A percentile compares a stretch with the other conserved stretches of the same genome.
phyloP scores from a whole-genome alignment of 1,140 invertebrate genomes.

The Ceratina australensis region DNA sequence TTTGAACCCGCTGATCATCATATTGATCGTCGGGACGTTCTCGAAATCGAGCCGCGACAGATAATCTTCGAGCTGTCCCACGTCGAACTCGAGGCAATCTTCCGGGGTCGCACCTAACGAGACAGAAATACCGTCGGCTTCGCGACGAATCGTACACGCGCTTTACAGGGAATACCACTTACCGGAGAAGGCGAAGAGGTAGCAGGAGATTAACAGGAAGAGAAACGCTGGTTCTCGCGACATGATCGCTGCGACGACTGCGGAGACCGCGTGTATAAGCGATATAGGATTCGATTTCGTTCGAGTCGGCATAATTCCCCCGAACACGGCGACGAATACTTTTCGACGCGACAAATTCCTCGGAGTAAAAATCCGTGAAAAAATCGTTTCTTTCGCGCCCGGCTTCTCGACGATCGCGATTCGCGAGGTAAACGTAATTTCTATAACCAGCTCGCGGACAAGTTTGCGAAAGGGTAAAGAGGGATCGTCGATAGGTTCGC shows the following conservation, averaged over 20 bases:
- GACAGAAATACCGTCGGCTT: not conserved
- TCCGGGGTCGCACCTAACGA: slow-evolving; percentile 13
- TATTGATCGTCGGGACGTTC: slow-evolving; percentile 35
- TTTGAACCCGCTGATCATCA: slow-evolving; percentile 42
- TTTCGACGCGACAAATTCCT: not conserved
- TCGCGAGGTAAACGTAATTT: slow-evolving; percentile 2
- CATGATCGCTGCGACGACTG: slow-evolving; percentile 45
- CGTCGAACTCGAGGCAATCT: slow-evolving; percentile 40
- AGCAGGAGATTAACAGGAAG: slow-evolving; percentile 1
- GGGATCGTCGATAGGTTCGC: slow-evolving; percentile 6
- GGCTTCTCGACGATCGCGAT: not conserved
- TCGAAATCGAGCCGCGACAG: slow-evolving; percentile 37
- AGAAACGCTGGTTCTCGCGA: slow-evolving; percentile 20
- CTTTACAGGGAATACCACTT: slow-evolving; percentile 17
- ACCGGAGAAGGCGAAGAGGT: slow-evolving; percentile 15
- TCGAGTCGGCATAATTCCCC: slow-evolving; percentile 40
- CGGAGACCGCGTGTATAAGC: not conserved
- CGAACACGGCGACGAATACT: slow-evolving; percentile 1
- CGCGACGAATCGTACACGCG: not conserved
- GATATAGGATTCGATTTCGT: slow-evolving; percentile 44
- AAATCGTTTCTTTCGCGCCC: too few relatives aligned
- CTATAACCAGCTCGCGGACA: not conserved
- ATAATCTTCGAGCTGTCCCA: slow-evolving; percentile 45
- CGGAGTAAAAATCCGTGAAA: too few relatives aligned
- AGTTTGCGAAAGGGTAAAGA: slow-evolving; percentile 16